Evolutionary conservation across 2,888 invertebrate genomes (phyloP).

Genomic region (Isotomurus palustris): DNA sequence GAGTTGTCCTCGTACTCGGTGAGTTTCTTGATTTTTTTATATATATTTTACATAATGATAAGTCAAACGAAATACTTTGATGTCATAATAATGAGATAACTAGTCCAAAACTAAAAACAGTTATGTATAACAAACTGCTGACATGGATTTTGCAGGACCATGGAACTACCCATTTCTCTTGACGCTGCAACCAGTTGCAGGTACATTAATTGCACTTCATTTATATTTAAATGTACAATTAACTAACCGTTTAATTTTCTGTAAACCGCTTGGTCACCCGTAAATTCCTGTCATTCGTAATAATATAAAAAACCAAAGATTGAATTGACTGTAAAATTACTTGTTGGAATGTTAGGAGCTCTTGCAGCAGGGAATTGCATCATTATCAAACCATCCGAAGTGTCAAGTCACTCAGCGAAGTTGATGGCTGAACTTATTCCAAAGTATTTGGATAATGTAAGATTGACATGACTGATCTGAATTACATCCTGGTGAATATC

Average conservation of each 20-base stretch:
- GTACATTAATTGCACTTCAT: too few relatives aligned
- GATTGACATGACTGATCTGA: too few relatives aligned
- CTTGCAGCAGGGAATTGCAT: constrained; percentile 30
- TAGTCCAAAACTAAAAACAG: neutral
- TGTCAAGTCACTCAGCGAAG: constrained; percentile 19
- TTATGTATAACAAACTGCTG: too few relatives aligned
- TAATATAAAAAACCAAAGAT: too few relatives aligned
- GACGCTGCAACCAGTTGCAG: constrained; percentile 70
- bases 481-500: too few relatives aligned
- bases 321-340: too few relatives aligned
- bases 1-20: constrained; percentile 74
- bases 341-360: too few relatives aligned
- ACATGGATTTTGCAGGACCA: too few relatives aligned
- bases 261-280: too few relatives aligned
- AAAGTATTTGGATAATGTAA: constrained; percentile 33
- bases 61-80: neutral
- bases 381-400: constrained; percentile 28
- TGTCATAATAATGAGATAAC: neutral
- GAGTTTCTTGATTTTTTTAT: too few relatives aligned
- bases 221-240: neutral
- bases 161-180: constrained; percentile 97
- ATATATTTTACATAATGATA: too few relatives aligned
- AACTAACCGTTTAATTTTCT: neutral
- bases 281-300: too few relatives aligned
- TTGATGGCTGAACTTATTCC: constrained; percentile 23